phyloP scores from a whole-genome alignment of 2,113 vertebrate species.

The Aegotheles bennettii region DNA sequence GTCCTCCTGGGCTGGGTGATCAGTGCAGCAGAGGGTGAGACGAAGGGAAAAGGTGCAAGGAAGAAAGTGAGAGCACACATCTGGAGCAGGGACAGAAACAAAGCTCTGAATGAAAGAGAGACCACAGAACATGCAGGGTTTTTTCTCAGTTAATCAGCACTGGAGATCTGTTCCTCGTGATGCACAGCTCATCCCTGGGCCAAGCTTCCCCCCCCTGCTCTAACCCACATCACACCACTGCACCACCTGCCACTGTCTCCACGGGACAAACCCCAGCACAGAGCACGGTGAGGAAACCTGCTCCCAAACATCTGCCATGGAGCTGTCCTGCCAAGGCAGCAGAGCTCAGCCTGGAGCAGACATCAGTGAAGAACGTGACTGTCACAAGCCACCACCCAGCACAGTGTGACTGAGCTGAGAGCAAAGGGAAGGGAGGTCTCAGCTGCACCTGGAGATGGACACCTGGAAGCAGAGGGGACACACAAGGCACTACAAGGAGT shows the following conservation, averaged over 20 bases:
- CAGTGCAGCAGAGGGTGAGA: neutral
- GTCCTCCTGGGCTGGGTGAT: neutral
- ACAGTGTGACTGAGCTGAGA: neutral
- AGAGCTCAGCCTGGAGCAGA: neutral
- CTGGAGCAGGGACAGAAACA: neutral
- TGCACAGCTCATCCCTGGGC: neutral
- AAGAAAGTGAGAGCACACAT: neutral
- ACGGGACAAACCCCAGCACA: neutral
- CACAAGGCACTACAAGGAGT: neutral
- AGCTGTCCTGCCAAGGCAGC: neutral
- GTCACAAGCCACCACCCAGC: neutral
- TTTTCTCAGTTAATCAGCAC: neutral
- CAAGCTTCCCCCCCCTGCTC: neutral
- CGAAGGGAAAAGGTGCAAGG: neutral
- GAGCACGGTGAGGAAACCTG: neutral
- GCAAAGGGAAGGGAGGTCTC: neutral
- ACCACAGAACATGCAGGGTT: rapidly evolving
- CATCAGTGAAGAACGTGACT: neutral
- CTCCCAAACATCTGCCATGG: neutral
- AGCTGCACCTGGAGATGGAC: neutral
- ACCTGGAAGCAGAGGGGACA: neutral
- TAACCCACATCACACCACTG: conserved; percentile 1
- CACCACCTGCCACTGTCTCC: neutral
- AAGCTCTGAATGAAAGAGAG: neutral
- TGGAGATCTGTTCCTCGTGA: neutral